Conservation (phyloP, 1,140 invertebrate genomes). For the Rhysida immarginata region DNA sequence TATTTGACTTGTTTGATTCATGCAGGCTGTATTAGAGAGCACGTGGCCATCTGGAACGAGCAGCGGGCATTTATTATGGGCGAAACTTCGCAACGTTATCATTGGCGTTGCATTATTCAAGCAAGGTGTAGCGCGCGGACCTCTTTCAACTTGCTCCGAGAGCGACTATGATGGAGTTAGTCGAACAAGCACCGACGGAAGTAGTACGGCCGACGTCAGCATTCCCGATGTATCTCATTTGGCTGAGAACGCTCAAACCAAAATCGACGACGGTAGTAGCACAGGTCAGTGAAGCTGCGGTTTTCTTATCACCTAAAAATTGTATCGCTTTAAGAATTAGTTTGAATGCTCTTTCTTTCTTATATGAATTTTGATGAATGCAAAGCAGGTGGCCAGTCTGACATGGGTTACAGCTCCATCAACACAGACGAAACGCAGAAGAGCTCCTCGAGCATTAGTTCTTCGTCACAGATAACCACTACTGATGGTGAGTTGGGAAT, state of each 20-base stretch:
- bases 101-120: constrained; percentile 62
- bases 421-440: constrained; percentile 27
- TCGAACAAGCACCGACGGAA: constrained; percentile 3
- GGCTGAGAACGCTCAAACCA: background rate
- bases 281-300: background rate
- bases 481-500: background rate
- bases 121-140: constrained; percentile 19
- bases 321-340: too few relatives aligned
- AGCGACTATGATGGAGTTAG: constrained; percentile 29
- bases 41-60: constrained; percentile 80
- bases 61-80: constrained; percentile 76
- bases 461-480: background rate
- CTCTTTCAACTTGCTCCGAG: constrained; percentile 27
- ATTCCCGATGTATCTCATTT: background rate
- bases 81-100: constrained; percentile 81
- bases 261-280: background rate
- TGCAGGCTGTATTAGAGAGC: constrained; percentile 79
- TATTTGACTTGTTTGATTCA: too few relatives aligned
- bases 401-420: constrained; percentile 35
- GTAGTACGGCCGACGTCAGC: constrained; percentile 12
- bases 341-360: too few relatives aligned
- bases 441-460: constrained; percentile 5
- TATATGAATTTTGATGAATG: too few relatives aligned
- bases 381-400: background rate
- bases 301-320: too few relatives aligned